These are phyloP conservation scores for Melitaea athalia DNA, from an alignment of 2,888 invertebrate species.

Conservation along the genomic window DNA sequence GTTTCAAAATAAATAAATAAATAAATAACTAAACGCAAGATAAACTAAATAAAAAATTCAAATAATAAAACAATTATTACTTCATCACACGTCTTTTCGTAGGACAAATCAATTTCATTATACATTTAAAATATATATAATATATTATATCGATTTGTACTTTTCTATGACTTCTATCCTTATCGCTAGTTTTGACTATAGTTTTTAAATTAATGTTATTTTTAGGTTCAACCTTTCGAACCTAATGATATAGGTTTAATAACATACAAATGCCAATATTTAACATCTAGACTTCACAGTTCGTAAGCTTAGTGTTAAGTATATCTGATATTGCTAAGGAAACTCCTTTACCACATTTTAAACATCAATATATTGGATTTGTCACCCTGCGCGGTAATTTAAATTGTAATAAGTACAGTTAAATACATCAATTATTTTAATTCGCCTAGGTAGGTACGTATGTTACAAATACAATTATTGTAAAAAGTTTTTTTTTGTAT, in stretches of 20 bases:
- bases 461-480: slow-evolving; percentile 49
- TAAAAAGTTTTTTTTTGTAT: slow-evolving; percentile 37
- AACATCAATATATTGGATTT: slow-evolving; percentile 49
- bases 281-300: slow-evolving; percentile 10
- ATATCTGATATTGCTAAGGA: slow-evolving; percentile 22
- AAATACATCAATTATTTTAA: slow-evolving; percentile 47
- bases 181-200: slow-evolving; percentile 36
- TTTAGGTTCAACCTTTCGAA: slow-evolving; percentile 19
- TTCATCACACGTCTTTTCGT: slow-evolving; percentile 52
- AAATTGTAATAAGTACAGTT: slow-evolving; percentile 38
- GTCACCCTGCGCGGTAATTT: slow-evolving; percentile 54
- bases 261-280: slow-evolving; percentile 28
- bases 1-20: slow-evolving; percentile 50
- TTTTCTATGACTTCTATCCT: slow-evolving; percentile 58
- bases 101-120: slow-evolving; percentile 42
- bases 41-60: slow-evolving; percentile 51
- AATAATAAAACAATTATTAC: slow-evolving; percentile 47
- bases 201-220: slow-evolving; percentile 30
- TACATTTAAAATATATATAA: slow-evolving; percentile 28
- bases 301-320: slow-evolving; percentile 17
- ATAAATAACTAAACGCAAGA: slow-evolving; percentile 44
- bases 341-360: slow-evolving; percentile 36
- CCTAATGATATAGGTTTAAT: slow-evolving; percentile 28
- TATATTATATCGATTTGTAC: slow-evolving; percentile 55
- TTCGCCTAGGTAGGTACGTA: slow-evolving; percentile 49